Percentiles rank a stretch among this genome's conserved stretches.
Conservation (phyloP, 1,140 invertebrate species). For the Habropoda laboriosa region DNA sequence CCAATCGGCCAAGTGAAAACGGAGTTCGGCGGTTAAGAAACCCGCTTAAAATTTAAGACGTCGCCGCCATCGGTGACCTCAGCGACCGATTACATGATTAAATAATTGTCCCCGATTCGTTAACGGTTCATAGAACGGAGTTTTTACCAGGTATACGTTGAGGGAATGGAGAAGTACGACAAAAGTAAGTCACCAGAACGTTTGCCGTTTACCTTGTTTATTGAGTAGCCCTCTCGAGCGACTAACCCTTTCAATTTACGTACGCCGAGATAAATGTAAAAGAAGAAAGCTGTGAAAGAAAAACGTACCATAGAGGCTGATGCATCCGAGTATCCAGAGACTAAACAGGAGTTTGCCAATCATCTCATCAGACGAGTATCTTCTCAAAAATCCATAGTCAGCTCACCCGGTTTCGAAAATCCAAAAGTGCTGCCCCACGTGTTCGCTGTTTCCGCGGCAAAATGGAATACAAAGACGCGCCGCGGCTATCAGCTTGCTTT, state of each 20-base stretch:
- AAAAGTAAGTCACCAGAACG: slow-evolving; percentile 10
- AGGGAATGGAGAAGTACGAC: not conserved
- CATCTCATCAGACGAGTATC: slow-evolving; percentile 75
- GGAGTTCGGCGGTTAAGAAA: slow-evolving; percentile 3
- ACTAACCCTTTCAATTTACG: no score
- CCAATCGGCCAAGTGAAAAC: slow-evolving; percentile 14
- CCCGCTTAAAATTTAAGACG: slow-evolving; percentile 40
- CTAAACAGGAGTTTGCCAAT: slow-evolving; percentile 74
- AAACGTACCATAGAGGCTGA: slow-evolving; percentile 73
- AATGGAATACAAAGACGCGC: not conserved
- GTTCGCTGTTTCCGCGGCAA: slow-evolving; percentile 5
- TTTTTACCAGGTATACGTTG: not conserved
- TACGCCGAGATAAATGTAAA: no score
- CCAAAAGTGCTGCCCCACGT: slow-evolving; percentile 41
- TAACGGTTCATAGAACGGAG: slow-evolving; percentile 50
- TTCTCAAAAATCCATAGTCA: slow-evolving; percentile 68
- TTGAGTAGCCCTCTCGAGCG: not conserved
- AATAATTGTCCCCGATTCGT: slow-evolving; percentile 55
- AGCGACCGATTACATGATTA: slow-evolving; percentile 42
- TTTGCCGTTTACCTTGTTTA: not conserved
- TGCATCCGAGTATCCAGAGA: slow-evolving; percentile 76
- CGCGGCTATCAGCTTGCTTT: slow-evolving; percentile 27
- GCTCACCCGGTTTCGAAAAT: slow-evolving; percentile 19
- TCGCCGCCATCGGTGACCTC: slow-evolving; percentile 26
- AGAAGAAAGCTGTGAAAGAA: no score